A percentile compares a stretch with the other conserved stretches of the same genome.
These are phyloP conservation scores for Athalia rosae DNA, from an alignment of 2,888 invertebrate genomes.

Conservation along the genomic window DNA sequence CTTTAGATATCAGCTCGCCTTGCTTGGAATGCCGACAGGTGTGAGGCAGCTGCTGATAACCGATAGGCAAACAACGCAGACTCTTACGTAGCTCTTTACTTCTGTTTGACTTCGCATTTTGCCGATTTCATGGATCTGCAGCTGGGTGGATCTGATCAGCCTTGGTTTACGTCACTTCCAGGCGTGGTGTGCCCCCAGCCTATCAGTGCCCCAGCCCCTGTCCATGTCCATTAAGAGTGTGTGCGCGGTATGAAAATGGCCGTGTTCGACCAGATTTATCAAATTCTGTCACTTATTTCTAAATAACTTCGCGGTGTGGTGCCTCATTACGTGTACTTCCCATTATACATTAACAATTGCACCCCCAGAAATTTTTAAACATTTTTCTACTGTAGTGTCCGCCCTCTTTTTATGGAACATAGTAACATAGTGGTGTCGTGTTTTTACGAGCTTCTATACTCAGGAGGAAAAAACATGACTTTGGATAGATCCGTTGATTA, in stretches of 20 bases:
- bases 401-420: not conserved
- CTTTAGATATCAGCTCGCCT: no score
- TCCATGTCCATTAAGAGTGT: slow-evolving; percentile 46
- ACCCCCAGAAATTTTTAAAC: not conserved
- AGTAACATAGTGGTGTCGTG: not conserved
- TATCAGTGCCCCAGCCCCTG: no score
- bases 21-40: no score
- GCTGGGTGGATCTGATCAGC: slow-evolving; percentile 30
- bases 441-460: not conserved
- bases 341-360: not conserved
- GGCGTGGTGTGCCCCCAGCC: slow-evolving; percentile 66
- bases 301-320: not conserved
- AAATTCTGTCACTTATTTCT: slow-evolving; percentile 19
- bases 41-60: no score
- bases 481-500: slow-evolving; percentile 24
- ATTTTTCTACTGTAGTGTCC: not conserved
- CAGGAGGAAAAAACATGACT: slow-evolving; percentile 8
- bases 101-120: no score
- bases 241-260: slow-evolving; percentile 69
- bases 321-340: not conserved
- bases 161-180: slow-evolving; percentile 72
- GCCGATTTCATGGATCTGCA: not conserved
- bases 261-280: slow-evolving; percentile 56
- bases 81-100: no score
- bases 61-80: no score